A percentile compares a stretch with the other conserved stretches of the same genome.
Evolutionary conservation across 2,888 invertebrate species (phyloP).

Genomic region (Amiota minor): DNA sequence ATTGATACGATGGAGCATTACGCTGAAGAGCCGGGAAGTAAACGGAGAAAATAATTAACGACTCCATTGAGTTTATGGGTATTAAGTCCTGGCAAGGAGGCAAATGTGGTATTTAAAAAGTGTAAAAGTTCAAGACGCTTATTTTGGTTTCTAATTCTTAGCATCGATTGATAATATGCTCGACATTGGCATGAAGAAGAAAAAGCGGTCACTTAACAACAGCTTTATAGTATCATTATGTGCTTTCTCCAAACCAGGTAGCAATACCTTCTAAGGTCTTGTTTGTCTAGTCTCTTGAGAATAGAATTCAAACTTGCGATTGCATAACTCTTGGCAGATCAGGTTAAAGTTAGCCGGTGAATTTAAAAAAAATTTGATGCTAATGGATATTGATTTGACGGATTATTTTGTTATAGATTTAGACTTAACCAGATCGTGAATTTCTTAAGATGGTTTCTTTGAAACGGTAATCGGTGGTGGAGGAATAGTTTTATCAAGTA

Average conservation of each 20-base stretch:
- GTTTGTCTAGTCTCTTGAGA: neutral
- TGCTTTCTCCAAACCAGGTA: neutral
- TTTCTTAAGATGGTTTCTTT: neutral
- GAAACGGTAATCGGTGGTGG: too few relatives aligned
- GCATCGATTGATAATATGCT: too few relatives aligned
- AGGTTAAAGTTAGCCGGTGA: neutral
- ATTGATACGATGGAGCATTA: too few relatives aligned
- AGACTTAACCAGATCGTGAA: neutral
- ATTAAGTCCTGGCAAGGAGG: too few relatives aligned
- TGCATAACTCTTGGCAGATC: too few relatives aligned
- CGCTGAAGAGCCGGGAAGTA: too few relatives aligned
- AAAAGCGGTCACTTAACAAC: neutral
- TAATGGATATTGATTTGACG: neutral
- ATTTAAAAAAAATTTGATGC: neutral
- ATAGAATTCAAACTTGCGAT: neutral
- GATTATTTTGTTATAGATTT: neutral
- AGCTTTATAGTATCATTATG: neutral
- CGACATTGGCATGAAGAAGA: too few relatives aligned
- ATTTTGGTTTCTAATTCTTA: too few relatives aligned
- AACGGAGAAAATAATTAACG: too few relatives aligned
- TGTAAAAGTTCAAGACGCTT: neutral
- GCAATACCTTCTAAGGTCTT: neutral
- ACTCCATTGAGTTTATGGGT: too few relatives aligned
- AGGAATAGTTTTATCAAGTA: too few relatives aligned
- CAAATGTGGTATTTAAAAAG: neutral